These are phyloP conservation scores for Lordiphosa clarofinis DNA, from an alignment of 1,140 invertebrate species.

Conservation along the genomic window DNA sequence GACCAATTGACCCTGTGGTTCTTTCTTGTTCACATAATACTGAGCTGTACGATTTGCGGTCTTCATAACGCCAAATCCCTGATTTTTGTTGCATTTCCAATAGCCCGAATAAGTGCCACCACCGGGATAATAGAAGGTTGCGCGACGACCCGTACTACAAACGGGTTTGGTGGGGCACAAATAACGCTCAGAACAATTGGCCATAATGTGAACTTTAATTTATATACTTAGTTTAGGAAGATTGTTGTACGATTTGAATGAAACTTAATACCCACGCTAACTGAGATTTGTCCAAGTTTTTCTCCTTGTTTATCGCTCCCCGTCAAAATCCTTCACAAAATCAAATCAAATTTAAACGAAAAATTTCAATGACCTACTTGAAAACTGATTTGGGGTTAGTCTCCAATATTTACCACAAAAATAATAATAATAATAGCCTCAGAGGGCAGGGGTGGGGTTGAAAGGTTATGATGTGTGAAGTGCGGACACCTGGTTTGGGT, in stretches of 20 bases:
- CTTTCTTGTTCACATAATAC: slow-evolving; percentile 33
- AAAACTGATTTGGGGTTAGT: slow-evolving; percentile 26
- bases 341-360: slow-evolving; percentile 6
- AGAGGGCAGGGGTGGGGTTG: neutral
- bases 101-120: slow-evolving; percentile 61
- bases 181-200: slow-evolving; percentile 36
- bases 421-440: slow-evolving; percentile 8
- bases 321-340: neutral
- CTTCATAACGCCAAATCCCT: slow-evolving; percentile 46
- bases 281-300: neutral
- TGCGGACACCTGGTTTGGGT: slow-evolving; percentile 39
- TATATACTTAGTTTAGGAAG: slow-evolving; percentile 1
- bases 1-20: slow-evolving; percentile 52
- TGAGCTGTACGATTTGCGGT: slow-evolving; percentile 22
- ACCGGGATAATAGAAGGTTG: slow-evolving; percentile 49
- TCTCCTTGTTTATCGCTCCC: neutral
- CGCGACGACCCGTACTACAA: slow-evolving; percentile 44
- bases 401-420: slow-evolving; percentile 8
- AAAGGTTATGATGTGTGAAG: slow-evolving; percentile 18
- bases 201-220: slow-evolving; percentile 37
- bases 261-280: neutral
- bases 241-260: slow-evolving; percentile 1
- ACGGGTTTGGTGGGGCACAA: slow-evolving; percentile 47
- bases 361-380: slow-evolving; percentile 24
- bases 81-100: slow-evolving; percentile 56